phyloP scores from a whole-genome alignment of 1,140 invertebrate species.

The Pogonomyrmex californicus region DNA sequence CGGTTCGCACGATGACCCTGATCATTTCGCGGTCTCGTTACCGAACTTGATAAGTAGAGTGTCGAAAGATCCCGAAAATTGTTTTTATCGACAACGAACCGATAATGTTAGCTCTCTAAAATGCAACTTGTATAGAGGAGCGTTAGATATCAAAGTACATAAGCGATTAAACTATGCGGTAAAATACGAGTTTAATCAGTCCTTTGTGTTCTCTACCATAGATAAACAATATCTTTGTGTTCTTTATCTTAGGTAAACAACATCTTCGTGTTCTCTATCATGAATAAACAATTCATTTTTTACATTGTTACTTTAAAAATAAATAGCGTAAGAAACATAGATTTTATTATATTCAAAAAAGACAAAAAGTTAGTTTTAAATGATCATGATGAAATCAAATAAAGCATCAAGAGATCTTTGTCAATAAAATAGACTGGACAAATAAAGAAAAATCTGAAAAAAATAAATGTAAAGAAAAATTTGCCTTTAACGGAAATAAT shows the following conservation, averaged over 20 bases:
- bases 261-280: neutral
- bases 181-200: neutral
- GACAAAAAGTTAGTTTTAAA: neutral
- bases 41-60: neutral
- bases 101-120: neutral
- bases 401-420: neutral
- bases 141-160: neutral
- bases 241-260: neutral
- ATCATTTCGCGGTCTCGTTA: slow-evolving; percentile 55
- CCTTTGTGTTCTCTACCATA: neutral
- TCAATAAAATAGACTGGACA: neutral
- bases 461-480: neutral
- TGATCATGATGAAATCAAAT: neutral
- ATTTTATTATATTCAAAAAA: neutral
- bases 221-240: neutral
- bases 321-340: neutral
- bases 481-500: neutral
- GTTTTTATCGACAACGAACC: neutral
- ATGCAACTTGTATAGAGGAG: neutral
- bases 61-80: neutral
- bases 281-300: neutral
- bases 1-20: slow-evolving; percentile 28
- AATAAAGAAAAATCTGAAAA: neutral
- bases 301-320: slow-evolving; percentile 1
- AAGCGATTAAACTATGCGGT: neutral